Evolutionary conservation across 2,113 vertebrate genomes (phyloP), one percentile per base, ranked within the genome.

Genomic region (Malurus cyaneus): DNA sequence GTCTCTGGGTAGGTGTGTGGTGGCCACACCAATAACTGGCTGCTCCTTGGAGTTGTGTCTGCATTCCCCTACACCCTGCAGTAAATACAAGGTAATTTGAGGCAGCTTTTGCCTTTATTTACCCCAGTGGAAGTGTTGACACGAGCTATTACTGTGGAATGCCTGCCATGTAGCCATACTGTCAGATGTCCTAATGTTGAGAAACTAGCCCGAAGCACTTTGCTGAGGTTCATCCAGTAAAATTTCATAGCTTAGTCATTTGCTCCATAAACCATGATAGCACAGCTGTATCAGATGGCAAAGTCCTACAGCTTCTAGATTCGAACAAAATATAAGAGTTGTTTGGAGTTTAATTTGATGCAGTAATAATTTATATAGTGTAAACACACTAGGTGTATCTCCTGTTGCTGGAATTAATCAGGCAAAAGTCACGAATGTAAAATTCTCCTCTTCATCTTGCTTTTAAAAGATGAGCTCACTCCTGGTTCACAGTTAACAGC

Each of bases 101-200:
- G 42, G 84, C 80, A 87, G 34, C 4, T 95, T 87, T 74, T 87
- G 66, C 73, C 78, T 95, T 84, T 94, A 39, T 93, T 94, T 89
- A 91, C 49, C 61, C 36, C 70, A 52, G 31, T 32, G 59, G 78
- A 87, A 91, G 78, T 44, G 89, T 18, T 91, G 93, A 89, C 53
- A 60, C 0, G 12, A 91, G 61, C 70, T 82, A 18, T 91, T 87
- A 31, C 53, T 2, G 2, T 72, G 70, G 89, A 91, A 89, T 92
- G 73, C 61, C 65, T 85, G 47, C 78, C 73, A 57, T 25, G 44
- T 71, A 91, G 78, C 87, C 49, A 14, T 81, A 56, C 52, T 89
- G 47, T 95, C 57, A 60, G 65, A 67, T 91, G 69, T 81, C 67
- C 72, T 83, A 12, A 53, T 46, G 46, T 18, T 88, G 73, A 85